A percentile compares a stretch with the other conserved stretches of the same genome.
These are phyloP conservation scores for Siderastrea siderea DNA, from an alignment of 92 coral and sea anemone species.

Conservation along the genomic window DNA sequence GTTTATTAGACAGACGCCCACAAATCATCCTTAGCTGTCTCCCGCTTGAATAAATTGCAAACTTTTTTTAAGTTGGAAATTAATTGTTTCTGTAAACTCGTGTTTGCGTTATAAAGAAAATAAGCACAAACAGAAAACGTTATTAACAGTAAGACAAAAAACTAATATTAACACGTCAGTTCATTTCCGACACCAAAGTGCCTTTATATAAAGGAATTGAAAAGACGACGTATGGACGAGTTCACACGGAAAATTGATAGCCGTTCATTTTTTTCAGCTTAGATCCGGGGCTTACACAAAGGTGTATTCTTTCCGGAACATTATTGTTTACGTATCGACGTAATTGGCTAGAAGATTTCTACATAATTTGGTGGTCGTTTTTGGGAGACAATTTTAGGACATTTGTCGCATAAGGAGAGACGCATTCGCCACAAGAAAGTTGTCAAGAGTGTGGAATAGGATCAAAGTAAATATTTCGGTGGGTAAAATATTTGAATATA, in stretches of 20 bases:
- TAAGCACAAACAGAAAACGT: conserved; percentile 14
- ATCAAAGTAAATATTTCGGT: not conserved
- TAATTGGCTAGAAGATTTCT: conserved; percentile 20
- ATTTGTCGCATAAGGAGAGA: not conserved
- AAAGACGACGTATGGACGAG: not conserved
- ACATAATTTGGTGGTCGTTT: conserved; percentile 20
- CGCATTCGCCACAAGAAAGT: not conserved
- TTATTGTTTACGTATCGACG: conserved; percentile 13
- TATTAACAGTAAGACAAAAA: conserved; percentile 13
- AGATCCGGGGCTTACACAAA: conserved; percentile 25
- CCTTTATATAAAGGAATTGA: not conserved
- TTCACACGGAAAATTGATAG: conserved; percentile 17
- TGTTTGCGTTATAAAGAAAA: not conserved
- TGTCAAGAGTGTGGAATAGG: not conserved
- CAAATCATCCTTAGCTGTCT: not conserved
- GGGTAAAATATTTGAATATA: not conserved
- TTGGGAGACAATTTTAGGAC: not conserved
- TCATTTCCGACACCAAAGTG: conserved; percentile 20
- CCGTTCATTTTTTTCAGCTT: not conserved
- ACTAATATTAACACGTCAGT: conserved; percentile 10
- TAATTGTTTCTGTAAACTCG: conserved; percentile 14
- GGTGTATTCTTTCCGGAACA: conserved; percentile 12
- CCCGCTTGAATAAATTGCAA: conserved; percentile 2
- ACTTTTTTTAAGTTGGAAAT: not conserved
- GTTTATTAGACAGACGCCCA: not conserved